phyloP scores from a whole-genome alignment of 2,797 vertebrate genomes.

The Pempheris klunzingeri region DNA sequence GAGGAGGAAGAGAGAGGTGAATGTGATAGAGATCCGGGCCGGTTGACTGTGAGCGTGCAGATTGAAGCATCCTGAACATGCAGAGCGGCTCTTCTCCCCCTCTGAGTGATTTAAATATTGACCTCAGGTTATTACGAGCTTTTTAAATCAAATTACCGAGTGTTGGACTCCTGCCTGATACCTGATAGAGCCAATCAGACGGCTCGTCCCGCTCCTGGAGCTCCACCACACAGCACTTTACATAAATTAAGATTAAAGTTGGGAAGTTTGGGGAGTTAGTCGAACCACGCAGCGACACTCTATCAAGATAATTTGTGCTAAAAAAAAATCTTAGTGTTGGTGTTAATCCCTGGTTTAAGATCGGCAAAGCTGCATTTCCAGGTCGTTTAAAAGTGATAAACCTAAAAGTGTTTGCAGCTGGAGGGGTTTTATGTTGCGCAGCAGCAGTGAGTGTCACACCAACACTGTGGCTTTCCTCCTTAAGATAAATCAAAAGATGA shows the following conservation, averaged over 20 bases:
- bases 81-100: slow-evolving; percentile 58
- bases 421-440: slow-evolving; percentile 34
- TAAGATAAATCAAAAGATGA: slow-evolving; percentile 19
- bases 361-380: slow-evolving; percentile 62
- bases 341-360: slow-evolving; percentile 68
- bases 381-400: slow-evolving; percentile 54
- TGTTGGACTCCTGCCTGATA: slow-evolving; percentile 77
- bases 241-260: slow-evolving; percentile 82
- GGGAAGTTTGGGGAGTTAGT: slow-evolving; percentile 62
- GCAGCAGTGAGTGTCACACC: slow-evolving; percentile 34
- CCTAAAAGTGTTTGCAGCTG: slow-evolving; percentile 39
- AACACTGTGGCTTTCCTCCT: slow-evolving; percentile 15
- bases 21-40: slow-evolving; percentile 36
- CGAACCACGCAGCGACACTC: slow-evolving; percentile 51
- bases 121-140: slow-evolving; percentile 81
- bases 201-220: slow-evolving; percentile 63
- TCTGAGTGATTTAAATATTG: slow-evolving; percentile 76
- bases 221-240: slow-evolving; percentile 72
- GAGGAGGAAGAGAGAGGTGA: not conserved
- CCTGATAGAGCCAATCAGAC: slow-evolving; percentile 74
- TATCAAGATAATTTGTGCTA: slow-evolving; percentile 55
- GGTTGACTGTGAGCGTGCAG: slow-evolving; percentile 37
- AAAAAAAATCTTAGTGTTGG: slow-evolving; percentile 36
- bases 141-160: slow-evolving; percentile 82
- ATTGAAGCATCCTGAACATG: slow-evolving; percentile 72